These are phyloP conservation scores for Chrysomela aeneicollis DNA, from an alignment of 2,888 invertebrate species.

Conservation along the genomic window DNA sequence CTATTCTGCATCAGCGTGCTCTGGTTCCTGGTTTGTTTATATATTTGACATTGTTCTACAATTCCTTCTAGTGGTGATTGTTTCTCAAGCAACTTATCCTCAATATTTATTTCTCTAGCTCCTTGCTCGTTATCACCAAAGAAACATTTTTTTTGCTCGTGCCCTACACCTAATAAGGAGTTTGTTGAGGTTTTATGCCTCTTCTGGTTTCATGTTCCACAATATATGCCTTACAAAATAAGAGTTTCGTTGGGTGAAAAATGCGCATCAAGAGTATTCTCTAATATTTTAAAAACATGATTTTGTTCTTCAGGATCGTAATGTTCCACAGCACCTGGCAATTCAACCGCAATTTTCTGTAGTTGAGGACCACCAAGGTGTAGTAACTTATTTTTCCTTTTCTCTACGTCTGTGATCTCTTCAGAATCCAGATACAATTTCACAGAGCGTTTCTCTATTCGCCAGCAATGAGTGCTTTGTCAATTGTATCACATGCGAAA, in stretches of 20 bases:
- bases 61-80: slow-evolving; percentile 27
- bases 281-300: slow-evolving; percentile 43
- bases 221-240: slow-evolving; percentile 51
- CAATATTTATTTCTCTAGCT: slow-evolving; percentile 39
- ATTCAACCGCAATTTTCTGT: slow-evolving; percentile 45
- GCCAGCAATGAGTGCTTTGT: slow-evolving; percentile 39
- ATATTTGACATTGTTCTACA: slow-evolving; percentile 27
- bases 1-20: slow-evolving; percentile 26
- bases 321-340: slow-evolving; percentile 45
- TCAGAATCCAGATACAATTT: slow-evolving; percentile 45
- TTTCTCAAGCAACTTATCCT: slow-evolving; percentile 41
- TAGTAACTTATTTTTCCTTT: slow-evolving; percentile 45
- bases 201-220: slow-evolving; percentile 43
- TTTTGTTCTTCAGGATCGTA: slow-evolving; percentile 30
- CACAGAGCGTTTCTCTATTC: slow-evolving; percentile 44
- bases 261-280: slow-evolving; percentile 44
- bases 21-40: slow-evolving; percentile 30
- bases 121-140: slow-evolving; percentile 44
- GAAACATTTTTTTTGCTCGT: slow-evolving; percentile 49
- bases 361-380: slow-evolving; percentile 45
- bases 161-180: slow-evolving; percentile 47
- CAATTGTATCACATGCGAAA: slow-evolving; percentile 36
- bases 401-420: slow-evolving; percentile 38
- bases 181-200: slow-evolving; percentile 47
- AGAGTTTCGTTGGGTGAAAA: slow-evolving; percentile 50